Evolutionary conservation across 2,113 vertebrate species (phyloP), one percentile per base, ranked within the genome.

Genomic region (Nothobranchius kuhntae): DNA sequence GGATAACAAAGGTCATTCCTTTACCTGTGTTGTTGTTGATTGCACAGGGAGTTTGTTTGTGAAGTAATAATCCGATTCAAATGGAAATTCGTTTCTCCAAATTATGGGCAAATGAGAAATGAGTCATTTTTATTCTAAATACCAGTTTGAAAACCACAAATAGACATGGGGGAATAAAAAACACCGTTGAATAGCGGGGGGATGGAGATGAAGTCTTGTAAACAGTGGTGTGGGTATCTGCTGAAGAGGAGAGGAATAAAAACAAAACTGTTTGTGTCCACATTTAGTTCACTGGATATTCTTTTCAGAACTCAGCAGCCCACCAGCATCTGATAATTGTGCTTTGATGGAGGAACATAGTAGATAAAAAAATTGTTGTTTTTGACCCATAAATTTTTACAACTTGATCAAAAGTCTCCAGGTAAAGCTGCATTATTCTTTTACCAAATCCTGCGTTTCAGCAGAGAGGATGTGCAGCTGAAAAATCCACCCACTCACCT

Each of bases 291-390:
- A 73, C 13, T 61, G 65, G 73, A 78, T 47, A 68, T 81, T 84
- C 81, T 65, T 44, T 45, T n/a, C 24, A 76, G 77, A 80, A 76
- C 75, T 62, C 76, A 13, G 59, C 76, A 75, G 51, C 87, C 85
- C 82, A 86, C 85, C 44, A 78, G 71, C 75, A 87, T 85, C 84
- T 87, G 83, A 89, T 87, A 78, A 87, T 89, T 88, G 81, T 73
- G 83, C 87, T 85, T 86, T 79, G 86, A 89, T 88, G 83, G 68
- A 69, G 58, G 69, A 82, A 30, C 30, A 30, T 21, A 1, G 21
- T 21, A 21, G 21, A 21, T 21, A 21, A 21, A 21, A 21, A 21
- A 21, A 21, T 30, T 30, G 30, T 48, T 48, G 47, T 48, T 47
- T 13, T 47, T 47, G 13, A 13, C 4, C 13, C 13, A 47, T 14